Evolutionary conservation across 2,888 invertebrate genomes (phyloP), one percentile per base, ranked within the genome.

Genomic region (Drosophila bunnanda): DNA sequence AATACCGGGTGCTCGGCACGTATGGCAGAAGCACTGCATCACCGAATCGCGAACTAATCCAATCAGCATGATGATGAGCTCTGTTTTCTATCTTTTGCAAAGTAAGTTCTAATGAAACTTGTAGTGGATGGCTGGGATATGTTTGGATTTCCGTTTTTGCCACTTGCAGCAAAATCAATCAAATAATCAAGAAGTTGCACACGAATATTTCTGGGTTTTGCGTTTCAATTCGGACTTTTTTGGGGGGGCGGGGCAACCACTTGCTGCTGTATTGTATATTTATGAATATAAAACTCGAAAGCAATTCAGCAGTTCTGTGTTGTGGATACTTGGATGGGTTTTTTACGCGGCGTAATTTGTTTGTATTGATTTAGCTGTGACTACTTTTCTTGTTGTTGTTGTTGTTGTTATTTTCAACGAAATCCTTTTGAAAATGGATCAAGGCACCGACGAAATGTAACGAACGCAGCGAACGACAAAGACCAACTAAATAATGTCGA

Each of bases 1-100:
- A 89, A 94, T 94, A 83, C 83, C 89, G 59, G 97, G 97, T 90
- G 96, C 96, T 92, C 96, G 96, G 95, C 97, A 97, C 93, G 97
- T 96, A 94, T 97, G 97, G 94, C 97, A 97, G 94, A 97, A 97
- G 94, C 97, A 97, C 95, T 97, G 96, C 95, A 97, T 95, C 93
- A 97, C 96, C 93, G 97, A 97, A 93, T 97, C 97, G 93, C 96
- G 96, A 92, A 97, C 96, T 91, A 97, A 95, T 93, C 96, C 96
- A 94, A 97, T 96, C 94, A 97, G 94, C 97, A 97, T 97, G 78
- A 76, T 90, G 88, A 46, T 10, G 46, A 75, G 15, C 43, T 28
- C 69, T 67, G 30, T 22, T 44, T 46, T 48, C 41, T 57, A 43
- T 36, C 15, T 15, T 34, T 61, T 52, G 12, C 52, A 34, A 34